Conservation (phyloP, 1,140 invertebrate genomes). For the Cydia splendana region DNA sequence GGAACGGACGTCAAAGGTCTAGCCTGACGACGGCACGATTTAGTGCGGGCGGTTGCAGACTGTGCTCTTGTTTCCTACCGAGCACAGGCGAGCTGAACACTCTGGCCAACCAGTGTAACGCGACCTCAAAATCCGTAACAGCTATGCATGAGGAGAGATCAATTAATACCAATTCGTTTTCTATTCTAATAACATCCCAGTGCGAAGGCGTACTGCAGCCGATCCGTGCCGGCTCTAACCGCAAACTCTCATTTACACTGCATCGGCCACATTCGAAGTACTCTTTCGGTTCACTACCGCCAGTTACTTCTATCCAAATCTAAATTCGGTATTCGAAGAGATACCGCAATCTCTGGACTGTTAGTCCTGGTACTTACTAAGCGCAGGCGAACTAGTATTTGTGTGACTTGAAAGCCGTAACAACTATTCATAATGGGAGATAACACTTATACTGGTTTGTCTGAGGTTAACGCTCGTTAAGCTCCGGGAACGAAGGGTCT, state of each 20-base stretch:
- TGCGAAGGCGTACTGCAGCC: slow-evolving; percentile 15
- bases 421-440: neutral
- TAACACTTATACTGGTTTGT: neutral
- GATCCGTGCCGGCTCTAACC: slow-evolving; percentile 26
- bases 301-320: neutral
- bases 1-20: slow-evolving; percentile 27
- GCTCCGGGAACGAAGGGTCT: neutral
- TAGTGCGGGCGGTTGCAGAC: slow-evolving; percentile 25
- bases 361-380: neutral
- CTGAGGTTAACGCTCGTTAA: neutral
- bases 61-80: too few species aligned
- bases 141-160: neutral
- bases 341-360: neutral
- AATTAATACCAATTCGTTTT: neutral
- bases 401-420: neutral
- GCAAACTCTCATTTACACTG: slow-evolving; percentile 32
- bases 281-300: slow-evolving; percentile 21
- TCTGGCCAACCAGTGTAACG: neutral
- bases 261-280: neutral
- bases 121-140: neutral
- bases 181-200: neutral
- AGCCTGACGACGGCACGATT: slow-evolving; percentile 34
- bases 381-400: neutral
- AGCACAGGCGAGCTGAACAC: neutral
- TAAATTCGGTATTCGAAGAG: slow-evolving; percentile 16